Percentiles rank a stretch among this genome's conserved stretches.
phyloP scores from a whole-genome alignment of 2,888 invertebrate species.

The Himalopsyche anomala region DNA sequence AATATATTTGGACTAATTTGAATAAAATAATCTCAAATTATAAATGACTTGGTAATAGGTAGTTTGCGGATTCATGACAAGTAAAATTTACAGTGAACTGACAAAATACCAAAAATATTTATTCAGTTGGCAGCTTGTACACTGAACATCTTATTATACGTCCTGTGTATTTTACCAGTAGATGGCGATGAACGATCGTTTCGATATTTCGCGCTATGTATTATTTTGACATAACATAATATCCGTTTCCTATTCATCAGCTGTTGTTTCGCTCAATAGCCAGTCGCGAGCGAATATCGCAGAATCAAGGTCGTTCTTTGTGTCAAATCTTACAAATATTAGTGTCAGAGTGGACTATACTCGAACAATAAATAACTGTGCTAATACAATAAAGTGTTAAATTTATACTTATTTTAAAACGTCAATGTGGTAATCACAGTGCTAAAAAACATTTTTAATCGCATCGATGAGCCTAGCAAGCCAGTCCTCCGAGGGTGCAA shows the following conservation, averaged over 20 bases:
- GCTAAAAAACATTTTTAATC: conserved; percentile 70
- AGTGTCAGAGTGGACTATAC: conserved; percentile 68
- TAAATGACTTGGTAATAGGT: no score
- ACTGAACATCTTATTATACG: background rate
- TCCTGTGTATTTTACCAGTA: conserved; percentile 1
- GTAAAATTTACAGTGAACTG: no score
- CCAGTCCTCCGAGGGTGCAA: conserved; percentile 84
- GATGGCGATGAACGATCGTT: conserved; percentile 19
- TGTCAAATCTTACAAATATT: conserved; percentile 77
- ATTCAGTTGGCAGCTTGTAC: background rate
- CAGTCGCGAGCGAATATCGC: conserved; percentile 66
- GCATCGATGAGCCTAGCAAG: conserved; percentile 91
- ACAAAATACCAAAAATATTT: no score
- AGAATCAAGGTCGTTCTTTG: conserved; percentile 82
- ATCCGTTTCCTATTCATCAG: conserved; percentile 62
- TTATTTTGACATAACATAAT: conserved; percentile 58
- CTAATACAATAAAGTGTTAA: conserved; percentile 49
- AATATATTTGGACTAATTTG: no score
- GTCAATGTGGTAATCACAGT: conserved; percentile 62
- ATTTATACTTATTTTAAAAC: conserved; percentile 54
- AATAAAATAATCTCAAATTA: no score
- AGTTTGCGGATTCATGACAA: no score
- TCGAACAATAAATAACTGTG: conserved; percentile 46
- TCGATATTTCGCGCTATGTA: conserved; percentile 28
- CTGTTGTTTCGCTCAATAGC: conserved; percentile 58